Conservation (phyloP, 1,140 invertebrate genomes). For the Polypedilum vanderplanki region DNA sequence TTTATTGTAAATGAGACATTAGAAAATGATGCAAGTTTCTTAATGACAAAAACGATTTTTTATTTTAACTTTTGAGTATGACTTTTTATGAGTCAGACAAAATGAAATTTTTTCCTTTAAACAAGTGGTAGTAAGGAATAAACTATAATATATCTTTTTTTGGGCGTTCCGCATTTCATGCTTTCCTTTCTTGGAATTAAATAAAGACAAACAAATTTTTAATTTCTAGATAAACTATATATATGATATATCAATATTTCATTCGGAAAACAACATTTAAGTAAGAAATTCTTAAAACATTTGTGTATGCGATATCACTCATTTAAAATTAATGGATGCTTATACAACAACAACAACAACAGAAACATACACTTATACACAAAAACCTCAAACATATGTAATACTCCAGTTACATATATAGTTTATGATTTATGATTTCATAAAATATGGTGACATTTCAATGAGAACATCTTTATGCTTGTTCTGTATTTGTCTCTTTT, state of each 20-base stretch:
- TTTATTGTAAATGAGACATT: too few species aligned
- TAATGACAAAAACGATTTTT: too few species aligned
- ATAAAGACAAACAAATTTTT: constrained; percentile 7
- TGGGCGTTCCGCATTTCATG: neutral
- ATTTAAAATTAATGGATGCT: neutral
- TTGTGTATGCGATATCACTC: neutral
- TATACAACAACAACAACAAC: too few species aligned
- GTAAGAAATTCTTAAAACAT: neutral
- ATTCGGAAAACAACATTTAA: neutral
- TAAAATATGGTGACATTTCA: constrained; percentile 13
- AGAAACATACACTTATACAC: too few species aligned
- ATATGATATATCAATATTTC: constrained; percentile 25
- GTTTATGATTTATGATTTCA: neutral
- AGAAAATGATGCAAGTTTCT: too few species aligned
- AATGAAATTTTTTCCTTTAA: too few species aligned
- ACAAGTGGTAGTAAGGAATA: too few species aligned
- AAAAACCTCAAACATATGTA: neutral
- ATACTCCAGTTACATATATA: constrained; percentile 12
- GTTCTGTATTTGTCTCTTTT: neutral
- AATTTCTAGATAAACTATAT: constrained; percentile 22
- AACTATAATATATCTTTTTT: neutral
- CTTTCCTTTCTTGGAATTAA: neutral
- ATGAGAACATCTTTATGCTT: constrained; percentile 2
- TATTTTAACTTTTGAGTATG: too few species aligned
- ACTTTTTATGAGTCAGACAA: too few species aligned